Base-by-base conservation (phyloP, 1,140 invertebrate species). In the Rhopalosiphum maidis region DNA sequence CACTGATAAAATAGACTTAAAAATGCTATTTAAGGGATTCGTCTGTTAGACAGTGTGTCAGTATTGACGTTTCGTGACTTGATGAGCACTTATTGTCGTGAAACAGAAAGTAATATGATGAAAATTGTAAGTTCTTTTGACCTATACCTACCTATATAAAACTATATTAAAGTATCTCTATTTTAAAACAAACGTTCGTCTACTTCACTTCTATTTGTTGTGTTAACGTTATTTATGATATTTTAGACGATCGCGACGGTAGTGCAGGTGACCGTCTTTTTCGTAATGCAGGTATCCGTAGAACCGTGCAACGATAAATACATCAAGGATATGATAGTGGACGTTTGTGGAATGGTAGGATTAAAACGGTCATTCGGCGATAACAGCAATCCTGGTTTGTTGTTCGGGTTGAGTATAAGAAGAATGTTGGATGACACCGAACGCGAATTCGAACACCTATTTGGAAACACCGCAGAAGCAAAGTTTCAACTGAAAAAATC, bases 121-220 rank as follows among this genome's bases (percentile, higher is more conserved):
- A 92, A 51, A 43, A n/a, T 41, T 51, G 91, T 93, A 54, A 93
- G 91, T 93, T 55, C 46, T 91, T 91, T 48, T 77, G 15, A 77
- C 60, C 41, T 41, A 9, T 18, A n/a, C 60, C 3, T 18, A n/a
- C 60, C 3, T 77, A n/a, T 11, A 77, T 35, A n/a, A n/a, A n/a
- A 77, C 15, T 35, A 30, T 35, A 30, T 77, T 30, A n/a, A 77
- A 77, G 30, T 77, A n/a, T 77, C 30, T n/a, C 60, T n/a, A n/a
- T n/a, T 15, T n/a, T 43, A 82, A 23, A 23, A 91, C 5, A 51
- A 77, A 91, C 9, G 37, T 77, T 23, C 4, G 25, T 77, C 23
- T 23, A 35, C 48, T 46, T 46, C 2, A 9, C 82, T 30, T 46
- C 46, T 46, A 25, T 91, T 48, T 8, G 21, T 77, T 77, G 35